These are phyloP conservation scores for Hydrozoanthus tunicans DNA, from an alignment of 64 coral and sea anemone species.

Conservation along the genomic window DNA sequence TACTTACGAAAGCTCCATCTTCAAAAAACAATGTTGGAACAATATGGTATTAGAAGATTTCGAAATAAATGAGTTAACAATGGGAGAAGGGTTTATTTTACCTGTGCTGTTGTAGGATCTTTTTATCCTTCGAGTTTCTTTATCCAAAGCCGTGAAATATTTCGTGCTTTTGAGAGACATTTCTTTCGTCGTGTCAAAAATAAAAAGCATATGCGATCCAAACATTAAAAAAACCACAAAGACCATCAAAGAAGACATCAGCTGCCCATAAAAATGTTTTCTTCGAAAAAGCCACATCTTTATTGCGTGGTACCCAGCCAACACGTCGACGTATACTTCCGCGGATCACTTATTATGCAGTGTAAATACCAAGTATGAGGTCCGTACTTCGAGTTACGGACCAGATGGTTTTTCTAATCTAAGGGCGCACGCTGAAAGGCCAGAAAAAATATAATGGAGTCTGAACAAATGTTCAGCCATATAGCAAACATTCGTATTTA, in stretches of 20 bases:
- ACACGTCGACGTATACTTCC: too few relatives aligned
- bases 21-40: background rate
- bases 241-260: conserved; percentile 6
- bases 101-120: background rate
- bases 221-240: background rate
- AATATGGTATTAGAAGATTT: background rate
- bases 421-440: too few relatives aligned
- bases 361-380: too few relatives aligned
- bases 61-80: background rate
- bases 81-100: background rate
- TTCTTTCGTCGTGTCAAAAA: conserved; percentile 16
- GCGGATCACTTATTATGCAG: too few relatives aligned
- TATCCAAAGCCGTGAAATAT: background rate
- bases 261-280: background rate
- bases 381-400: too few relatives aligned
- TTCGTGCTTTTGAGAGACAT: background rate
- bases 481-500: too few relatives aligned
- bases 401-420: too few relatives aligned
- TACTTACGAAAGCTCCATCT: too few relatives aligned
- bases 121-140: background rate
- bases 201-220: background rate
- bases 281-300: background rate
- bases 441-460: too few relatives aligned
- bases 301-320: background rate
- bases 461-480: too few relatives aligned